A percentile compares a stretch with the other conserved stretches of the same genome.
Evolutionary conservation across 2,113 vertebrate species (phyloP).

Genomic region (Apteryx mantelli): DNA sequence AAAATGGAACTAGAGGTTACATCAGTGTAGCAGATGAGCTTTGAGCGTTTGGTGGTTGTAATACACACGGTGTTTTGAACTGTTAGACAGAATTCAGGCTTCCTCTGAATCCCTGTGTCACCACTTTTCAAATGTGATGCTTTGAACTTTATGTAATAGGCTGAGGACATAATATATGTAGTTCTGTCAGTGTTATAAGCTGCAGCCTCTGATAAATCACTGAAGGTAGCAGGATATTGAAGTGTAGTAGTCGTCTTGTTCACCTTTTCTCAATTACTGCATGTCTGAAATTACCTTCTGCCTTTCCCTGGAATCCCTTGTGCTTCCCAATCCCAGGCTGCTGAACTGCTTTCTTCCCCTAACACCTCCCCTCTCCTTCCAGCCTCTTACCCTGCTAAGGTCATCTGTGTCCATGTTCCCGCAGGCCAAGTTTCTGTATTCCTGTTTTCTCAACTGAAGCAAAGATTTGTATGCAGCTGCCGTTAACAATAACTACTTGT

Average conservation of each 20-base stretch:
- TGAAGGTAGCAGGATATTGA: rapidly evolving
- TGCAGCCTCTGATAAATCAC: not conserved
- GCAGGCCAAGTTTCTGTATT: not conserved
- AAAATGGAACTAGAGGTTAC: constrained; percentile 30
- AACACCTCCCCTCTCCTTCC: not conserved
- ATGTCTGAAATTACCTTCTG: not conserved
- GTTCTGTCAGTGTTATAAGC: not conserved
- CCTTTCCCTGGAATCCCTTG: not conserved
- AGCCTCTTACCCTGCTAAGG: not conserved
- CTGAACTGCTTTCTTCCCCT: not conserved
- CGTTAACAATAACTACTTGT: not conserved
- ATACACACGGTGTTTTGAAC: not conserved
- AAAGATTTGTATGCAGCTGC: not conserved
- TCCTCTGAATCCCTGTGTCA: constrained; percentile 15
- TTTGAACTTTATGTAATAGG: not conserved
- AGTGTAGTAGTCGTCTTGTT: not conserved
- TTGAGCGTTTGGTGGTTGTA: not conserved
- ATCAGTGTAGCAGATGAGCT: constrained; percentile 6
- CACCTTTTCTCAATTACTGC: not conserved
- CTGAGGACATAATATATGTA: not conserved
- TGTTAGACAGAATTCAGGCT: not conserved
- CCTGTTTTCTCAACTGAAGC: not conserved
- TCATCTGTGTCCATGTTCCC: not conserved
- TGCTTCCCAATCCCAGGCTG: not conserved
- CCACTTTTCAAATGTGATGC: not conserved